Evolutionary conservation across 1,140 invertebrate species (phyloP).

Genomic region (Neodiprion fabricii): DNA sequence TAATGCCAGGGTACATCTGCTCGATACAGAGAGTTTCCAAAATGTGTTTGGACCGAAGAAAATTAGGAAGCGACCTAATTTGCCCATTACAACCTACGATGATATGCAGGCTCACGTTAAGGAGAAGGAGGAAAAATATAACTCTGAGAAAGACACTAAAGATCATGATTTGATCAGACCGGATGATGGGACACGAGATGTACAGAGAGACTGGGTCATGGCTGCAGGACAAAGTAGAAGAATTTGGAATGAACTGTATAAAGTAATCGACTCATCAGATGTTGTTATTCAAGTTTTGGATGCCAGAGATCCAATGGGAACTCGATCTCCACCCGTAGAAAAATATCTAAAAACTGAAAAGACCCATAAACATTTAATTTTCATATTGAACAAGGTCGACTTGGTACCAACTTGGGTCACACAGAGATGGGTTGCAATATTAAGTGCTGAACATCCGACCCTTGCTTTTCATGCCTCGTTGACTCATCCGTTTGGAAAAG

Average conservation of each 20-base stretch:
- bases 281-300: conserved; percentile 94
- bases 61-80: conserved; percentile 87
- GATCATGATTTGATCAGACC: conserved; percentile 85
- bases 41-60: conserved; percentile 96
- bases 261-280: conserved; percentile 99
- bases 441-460: conserved; percentile 95
- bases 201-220: conserved; percentile 86
- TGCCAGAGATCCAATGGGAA: conserved; percentile 95
- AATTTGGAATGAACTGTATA: conserved; percentile 99
- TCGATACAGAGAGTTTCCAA: conserved; percentile 95
- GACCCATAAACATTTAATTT: conserved; percentile 78
- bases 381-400: conserved; percentile 83
- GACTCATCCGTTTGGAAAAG: conserved; percentile 98
- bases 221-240: conserved; percentile 93
- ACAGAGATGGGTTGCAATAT: conserved; percentile 91
- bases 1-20: conserved; percentile 88
- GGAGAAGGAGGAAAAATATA: conserved; percentile 78
- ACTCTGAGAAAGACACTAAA: conserved; percentile 69
- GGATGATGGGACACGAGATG: conserved; percentile 79
- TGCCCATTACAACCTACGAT: conserved; percentile 76
- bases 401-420: conserved; percentile 98
- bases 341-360: conserved; percentile 81
- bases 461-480: conserved; percentile 98
- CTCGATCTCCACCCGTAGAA: conserved; percentile 90
- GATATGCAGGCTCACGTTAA: conserved; percentile 76